Evolutionary conservation across 2,888 invertebrate species (phyloP).

Genomic region (Coelogynopora nodosa): DNA sequence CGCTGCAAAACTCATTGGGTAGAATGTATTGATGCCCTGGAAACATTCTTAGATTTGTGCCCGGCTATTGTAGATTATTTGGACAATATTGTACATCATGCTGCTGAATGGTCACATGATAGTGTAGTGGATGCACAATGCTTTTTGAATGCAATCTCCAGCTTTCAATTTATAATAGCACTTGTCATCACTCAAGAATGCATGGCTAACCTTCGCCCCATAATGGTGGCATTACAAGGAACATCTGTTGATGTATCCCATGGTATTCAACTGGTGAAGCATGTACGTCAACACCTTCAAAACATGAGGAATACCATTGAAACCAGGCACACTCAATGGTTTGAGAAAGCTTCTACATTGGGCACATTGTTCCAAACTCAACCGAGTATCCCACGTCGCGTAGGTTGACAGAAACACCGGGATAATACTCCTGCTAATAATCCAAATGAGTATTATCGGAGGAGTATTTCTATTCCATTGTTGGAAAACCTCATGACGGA

Average conservation of each 20-base stretch:
- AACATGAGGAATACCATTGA: constrained; percentile 24
- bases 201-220: background rate
- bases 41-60: background rate
- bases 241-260: constrained; percentile 15
- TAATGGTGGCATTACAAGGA: constrained; percentile 22
- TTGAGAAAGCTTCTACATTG: constrained; percentile 25
- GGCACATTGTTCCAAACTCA: constrained; percentile 23
- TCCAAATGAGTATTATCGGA: constrained; percentile 14
- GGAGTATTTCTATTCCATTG: constrained; percentile 15
- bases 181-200: background rate
- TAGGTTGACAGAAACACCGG: constrained; percentile 19
- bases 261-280: constrained; percentile 28
- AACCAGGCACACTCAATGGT: constrained; percentile 31
- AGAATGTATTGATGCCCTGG: constrained; percentile 20
- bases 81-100: background rate
- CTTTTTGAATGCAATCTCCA: background rate
- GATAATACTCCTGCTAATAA: constrained; percentile 26
- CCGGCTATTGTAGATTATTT: background rate
- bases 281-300: constrained; percentile 25
- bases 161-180: constrained; percentile 13
- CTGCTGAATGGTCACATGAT: background rate
- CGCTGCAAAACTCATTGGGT: constrained; percentile 16
- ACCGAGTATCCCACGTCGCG: constrained; percentile 7
- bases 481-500: constrained; percentile 24
- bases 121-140: constrained; percentile 2